Evolutionary conservation across 2,797 vertebrate genomes (phyloP), one percentile per base, ranked within the genome.

Genomic region (Apodemus agrarius): DNA sequence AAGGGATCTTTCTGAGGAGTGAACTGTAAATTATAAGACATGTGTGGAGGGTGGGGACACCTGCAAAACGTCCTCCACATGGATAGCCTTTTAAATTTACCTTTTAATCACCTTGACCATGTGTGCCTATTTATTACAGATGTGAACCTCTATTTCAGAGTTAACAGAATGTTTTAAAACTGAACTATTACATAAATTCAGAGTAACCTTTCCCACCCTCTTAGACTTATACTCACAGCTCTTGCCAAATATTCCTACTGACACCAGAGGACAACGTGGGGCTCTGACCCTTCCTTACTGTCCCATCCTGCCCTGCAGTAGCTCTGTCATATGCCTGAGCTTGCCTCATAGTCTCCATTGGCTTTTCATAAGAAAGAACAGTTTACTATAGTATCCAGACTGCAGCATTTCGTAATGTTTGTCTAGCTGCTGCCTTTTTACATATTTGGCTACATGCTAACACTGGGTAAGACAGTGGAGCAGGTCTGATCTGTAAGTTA

Each of bases 91-190:
- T 94, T 93, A 97, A 97, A 98, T 98, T 98, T 98, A 97, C 95
- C 95, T 97, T 98, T 98, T 93, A 98, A 93, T 97, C 98, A 97
- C 98, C 98, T 98, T 96, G 97, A 99, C 98, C 98, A 59, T 97
- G 98, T 98, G 98, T 99, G 98, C 98, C 98, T 99, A 97, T 98
- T 98, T 98, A 98, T 91, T 95, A 98, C 98, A 97, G 98, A 93
- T 91, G 95, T 98, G 98, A 98, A 98, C 98, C 98, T 86, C 97
- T 97, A 8, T 96, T 96, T 10, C 49, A 96, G 98, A 63, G 78
- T 63, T 91, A 76, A 94, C 4, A 80, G 92, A 97, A 98, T 96
- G 97, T 96, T 97, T 98, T 97, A 49, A 98, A 98, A 98, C 74
- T 97, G 96, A 96, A 97, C 97, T 86, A 96, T 97, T 98, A 90